Evolutionary conservation across 2,113 vertebrate genomes (phyloP).

Genomic region (Hydrochoerus hydrochaeris): DNA sequence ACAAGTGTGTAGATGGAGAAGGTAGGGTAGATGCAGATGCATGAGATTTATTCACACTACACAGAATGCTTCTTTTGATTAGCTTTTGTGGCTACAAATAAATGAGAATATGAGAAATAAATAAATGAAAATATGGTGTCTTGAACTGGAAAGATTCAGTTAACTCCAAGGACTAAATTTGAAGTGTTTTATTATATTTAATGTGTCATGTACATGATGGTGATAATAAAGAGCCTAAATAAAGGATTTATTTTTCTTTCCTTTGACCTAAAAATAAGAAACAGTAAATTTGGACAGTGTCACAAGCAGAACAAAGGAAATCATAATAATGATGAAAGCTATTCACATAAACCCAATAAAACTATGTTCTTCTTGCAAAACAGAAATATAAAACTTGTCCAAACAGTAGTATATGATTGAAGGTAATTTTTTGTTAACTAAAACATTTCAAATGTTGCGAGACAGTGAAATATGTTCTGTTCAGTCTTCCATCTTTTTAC

Average conservation of each 20-base stretch:
- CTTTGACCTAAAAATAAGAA: neutral
- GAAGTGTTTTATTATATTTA: neutral
- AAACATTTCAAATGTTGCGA: fast-evolving
- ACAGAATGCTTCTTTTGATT: neutral
- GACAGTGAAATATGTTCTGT: neutral
- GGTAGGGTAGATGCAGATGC: neutral
- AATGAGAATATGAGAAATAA: neutral
- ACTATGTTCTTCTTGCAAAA: constrained; percentile 50
- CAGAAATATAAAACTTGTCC: constrained; percentile 72
- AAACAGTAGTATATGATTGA: neutral
- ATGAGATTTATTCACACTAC: neutral
- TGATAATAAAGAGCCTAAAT: neutral
- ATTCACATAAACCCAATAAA: neutral
- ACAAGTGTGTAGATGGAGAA: neutral
- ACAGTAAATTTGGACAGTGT: neutral
- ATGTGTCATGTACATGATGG: neutral
- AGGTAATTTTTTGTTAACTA: neutral
- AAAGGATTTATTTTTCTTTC: neutral
- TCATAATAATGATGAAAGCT: neutral
- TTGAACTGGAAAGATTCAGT: neutral
- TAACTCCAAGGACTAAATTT: neutral
- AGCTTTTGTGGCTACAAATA: neutral
- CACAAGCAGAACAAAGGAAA: neutral
- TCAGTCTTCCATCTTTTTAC: constrained; percentile 59
- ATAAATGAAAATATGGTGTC: neutral